These are phyloP conservation scores for Acrossocheilus wenchowensis DNA, from an alignment of 2,797 vertebrate species.

Conservation along the genomic window DNA sequence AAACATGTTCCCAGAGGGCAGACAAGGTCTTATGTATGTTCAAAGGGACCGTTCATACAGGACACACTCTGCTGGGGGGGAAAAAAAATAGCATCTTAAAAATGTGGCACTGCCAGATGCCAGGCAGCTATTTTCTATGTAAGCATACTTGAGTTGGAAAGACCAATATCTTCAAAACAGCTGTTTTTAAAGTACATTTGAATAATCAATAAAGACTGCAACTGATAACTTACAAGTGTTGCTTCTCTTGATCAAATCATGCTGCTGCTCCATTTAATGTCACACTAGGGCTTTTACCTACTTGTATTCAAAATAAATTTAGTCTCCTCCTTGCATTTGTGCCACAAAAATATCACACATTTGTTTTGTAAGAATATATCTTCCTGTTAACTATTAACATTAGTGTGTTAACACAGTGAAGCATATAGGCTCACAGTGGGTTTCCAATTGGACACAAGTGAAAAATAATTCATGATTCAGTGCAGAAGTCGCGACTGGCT, in stretches of 20 bases:
- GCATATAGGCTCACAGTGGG: background rate
- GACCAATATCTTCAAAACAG: background rate
- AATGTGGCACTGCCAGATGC: background rate
- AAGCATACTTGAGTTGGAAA: background rate
- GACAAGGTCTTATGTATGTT: conserved; percentile 13
- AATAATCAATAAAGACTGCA: background rate
- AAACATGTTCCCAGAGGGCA: conserved; percentile 9
- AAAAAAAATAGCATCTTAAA: background rate
- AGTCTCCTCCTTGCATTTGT: background rate
- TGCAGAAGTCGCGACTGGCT: background rate
- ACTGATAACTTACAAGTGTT: background rate
- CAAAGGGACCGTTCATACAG: background rate
- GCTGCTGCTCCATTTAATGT: too few species aligned
- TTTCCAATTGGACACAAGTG: background rate
- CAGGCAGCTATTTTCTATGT: background rate
- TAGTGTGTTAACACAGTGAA: background rate
- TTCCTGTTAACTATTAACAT: background rate
- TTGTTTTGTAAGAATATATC: conserved; percentile 8
- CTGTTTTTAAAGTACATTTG: background rate
- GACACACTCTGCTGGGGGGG: background rate
- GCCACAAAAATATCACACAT: background rate
- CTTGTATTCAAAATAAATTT: background rate
- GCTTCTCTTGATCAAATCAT: background rate
- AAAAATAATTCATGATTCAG: background rate
- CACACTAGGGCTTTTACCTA: background rate